Evolutionary conservation across 2,888 invertebrate genomes (phyloP).

Genomic region (Parochlus steinenii): DNA sequence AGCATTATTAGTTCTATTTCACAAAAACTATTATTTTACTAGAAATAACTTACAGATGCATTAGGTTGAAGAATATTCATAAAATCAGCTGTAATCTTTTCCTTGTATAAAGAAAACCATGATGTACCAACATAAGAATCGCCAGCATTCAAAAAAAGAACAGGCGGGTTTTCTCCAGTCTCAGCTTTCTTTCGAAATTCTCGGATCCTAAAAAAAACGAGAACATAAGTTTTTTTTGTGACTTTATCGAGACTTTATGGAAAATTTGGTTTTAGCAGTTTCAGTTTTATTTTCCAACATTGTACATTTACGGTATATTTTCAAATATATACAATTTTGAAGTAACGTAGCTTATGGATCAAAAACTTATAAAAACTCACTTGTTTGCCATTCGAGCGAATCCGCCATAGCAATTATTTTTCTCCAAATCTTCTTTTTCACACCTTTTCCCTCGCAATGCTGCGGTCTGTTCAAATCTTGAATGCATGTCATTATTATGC

Average conservation of each 20-base stretch:
- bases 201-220: no score
- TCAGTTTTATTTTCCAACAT: no score
- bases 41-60: constrained; percentile 47
- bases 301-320: no score
- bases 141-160: constrained; percentile 76
- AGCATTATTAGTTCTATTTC: constrained; percentile 11
- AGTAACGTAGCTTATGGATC: no score
- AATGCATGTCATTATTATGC: constrained; percentile 88
- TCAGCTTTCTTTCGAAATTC: constrained; percentile 41
- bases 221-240: no score
- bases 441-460: constrained; percentile 44
- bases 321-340: no score
- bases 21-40: neutral
- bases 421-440: constrained; percentile 34
- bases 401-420: constrained; percentile 65
- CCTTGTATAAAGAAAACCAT: constrained; percentile 72
- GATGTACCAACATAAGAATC: constrained; percentile 83
- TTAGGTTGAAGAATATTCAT: constrained; percentile 65
- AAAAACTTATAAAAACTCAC: no score
- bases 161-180: constrained; percentile 39
- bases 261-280: no score
- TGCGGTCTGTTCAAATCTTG: constrained; percentile 66
- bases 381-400: constrained; percentile 54
- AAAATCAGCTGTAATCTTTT: constrained; percentile 61
- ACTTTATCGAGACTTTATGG: neutral